Evolutionary conservation across 2,888 invertebrate species (phyloP).

Genomic region (Bugulina stolonifera): DNA sequence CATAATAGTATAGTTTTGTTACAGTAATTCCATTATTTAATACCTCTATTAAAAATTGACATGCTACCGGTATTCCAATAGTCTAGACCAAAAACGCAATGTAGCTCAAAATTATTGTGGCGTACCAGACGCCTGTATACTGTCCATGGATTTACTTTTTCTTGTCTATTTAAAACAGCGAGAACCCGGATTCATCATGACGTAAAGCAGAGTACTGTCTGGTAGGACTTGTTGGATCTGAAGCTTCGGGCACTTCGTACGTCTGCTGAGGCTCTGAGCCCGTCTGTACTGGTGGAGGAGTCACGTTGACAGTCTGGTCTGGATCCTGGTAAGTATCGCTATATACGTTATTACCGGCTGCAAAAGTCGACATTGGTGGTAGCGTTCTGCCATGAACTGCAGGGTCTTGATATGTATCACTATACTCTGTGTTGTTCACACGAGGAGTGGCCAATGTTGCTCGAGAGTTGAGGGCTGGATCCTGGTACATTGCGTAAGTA

Average conservation of each 20-base stretch:
- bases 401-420: conserved; percentile 22
- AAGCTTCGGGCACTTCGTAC: conserved; percentile 1
- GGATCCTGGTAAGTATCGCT: conserved; percentile 17
- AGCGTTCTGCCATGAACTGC: neutral
- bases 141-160: no score
- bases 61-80: no score
- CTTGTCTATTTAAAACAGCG: neutral
- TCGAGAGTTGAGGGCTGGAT: neutral
- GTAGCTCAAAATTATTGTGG: no score
- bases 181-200: neutral
- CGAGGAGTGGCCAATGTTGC: neutral
- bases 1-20: no score
- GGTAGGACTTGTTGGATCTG: neutral
- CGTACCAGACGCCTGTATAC: no score
- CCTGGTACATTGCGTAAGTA: conserved; percentile 12
- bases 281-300: neutral
- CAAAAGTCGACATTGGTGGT: neutral
- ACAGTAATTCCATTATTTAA: no score
- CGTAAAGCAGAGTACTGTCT: conserved; percentile 7
- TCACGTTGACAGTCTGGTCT: neutral
- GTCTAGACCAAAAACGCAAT: no score
- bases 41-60: no score
- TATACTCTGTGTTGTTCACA: neutral
- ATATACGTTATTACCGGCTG: neutral
- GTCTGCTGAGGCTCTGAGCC: neutral